phyloP scores from a whole-genome alignment of 2,888 invertebrate genomes.

The Sesamia inferens region DNA sequence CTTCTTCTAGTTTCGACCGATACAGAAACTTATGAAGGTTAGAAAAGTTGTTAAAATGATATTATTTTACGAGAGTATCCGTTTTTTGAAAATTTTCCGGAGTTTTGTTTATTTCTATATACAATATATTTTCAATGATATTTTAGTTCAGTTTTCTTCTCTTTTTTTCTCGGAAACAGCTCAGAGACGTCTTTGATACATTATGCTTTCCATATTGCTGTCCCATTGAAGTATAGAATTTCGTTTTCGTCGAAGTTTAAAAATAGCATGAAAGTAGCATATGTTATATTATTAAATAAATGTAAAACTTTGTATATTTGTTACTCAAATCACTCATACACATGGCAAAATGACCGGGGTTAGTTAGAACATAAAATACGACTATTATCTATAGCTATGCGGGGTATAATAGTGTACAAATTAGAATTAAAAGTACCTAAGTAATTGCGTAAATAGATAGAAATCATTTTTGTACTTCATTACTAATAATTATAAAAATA shows the following conservation, averaged over 20 bases:
- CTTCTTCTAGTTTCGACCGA: too few relatives aligned
- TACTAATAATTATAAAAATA: too few relatives aligned
- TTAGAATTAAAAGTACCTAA: too few relatives aligned
- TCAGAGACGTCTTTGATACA: constrained; percentile 15
- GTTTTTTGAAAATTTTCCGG: too few relatives aligned
- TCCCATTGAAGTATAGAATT: constrained; percentile 36
- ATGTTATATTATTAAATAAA: too few relatives aligned
- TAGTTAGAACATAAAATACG: not conserved
- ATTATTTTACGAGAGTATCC: too few relatives aligned
- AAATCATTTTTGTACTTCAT: too few relatives aligned
- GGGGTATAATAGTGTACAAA: too few relatives aligned
- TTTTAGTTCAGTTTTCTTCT: constrained; percentile 22
- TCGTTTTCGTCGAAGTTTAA: not conserved
- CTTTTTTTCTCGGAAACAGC: not conserved
- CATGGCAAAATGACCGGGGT: not conserved
- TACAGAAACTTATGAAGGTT: too few relatives aligned
- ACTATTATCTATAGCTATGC: too few relatives aligned
- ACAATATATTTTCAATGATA: constrained; percentile 25
- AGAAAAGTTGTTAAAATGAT: too few relatives aligned
- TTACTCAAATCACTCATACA: not conserved
- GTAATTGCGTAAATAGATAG: not conserved
- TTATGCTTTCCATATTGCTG: constrained; percentile 19
- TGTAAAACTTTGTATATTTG: not conserved
- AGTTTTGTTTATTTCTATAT: constrained; percentile 9
- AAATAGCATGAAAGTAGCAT: not conserved